Evolutionary conservation across 2,888 invertebrate genomes (phyloP).

Genomic region (Capitulum mitella): DNA sequence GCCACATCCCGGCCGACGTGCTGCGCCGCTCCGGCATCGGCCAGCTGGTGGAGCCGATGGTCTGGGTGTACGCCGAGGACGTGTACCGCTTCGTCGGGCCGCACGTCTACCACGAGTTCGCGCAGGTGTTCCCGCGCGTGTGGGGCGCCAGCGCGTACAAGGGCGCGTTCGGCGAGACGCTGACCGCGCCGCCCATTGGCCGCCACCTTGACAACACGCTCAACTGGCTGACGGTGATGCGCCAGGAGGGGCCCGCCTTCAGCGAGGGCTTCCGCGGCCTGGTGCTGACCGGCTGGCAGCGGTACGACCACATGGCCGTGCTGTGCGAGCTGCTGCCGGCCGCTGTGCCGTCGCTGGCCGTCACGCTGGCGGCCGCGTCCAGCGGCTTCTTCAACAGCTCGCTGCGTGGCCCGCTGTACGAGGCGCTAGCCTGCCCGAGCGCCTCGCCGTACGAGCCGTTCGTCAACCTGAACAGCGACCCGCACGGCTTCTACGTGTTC

Average conservation of each 20-base stretch:
- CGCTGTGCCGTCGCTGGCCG: conserved; percentile 40
- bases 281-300: conserved; percentile 50
- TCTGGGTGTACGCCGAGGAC: conserved; percentile 68
- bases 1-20: conserved; percentile 55
- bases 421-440: conserved; percentile 52
- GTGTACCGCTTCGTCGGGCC: conserved; percentile 42
- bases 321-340: conserved; percentile 42
- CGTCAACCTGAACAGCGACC: conserved; percentile 53
- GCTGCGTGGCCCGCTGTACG: conserved; percentile 46
- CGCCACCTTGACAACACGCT: conserved; percentile 63
- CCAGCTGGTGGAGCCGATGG: conserved; percentile 65
- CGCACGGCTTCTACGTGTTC: conserved; percentile 56
- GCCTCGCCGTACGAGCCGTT: conserved; percentile 44
- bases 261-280: conserved; percentile 43
- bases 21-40: conserved; percentile 57
- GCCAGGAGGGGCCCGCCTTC: not conserved
- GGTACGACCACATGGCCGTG: conserved; percentile 42
- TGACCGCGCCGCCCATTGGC: conserved; percentile 59
- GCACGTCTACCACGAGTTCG: conserved; percentile 48
- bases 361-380: conserved; percentile 41
- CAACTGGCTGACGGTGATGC: conserved; percentile 56
- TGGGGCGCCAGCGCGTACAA: conserved; percentile 71
- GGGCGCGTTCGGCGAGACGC: conserved; percentile 64
- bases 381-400: conserved; percentile 56
- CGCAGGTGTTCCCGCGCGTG: conserved; percentile 57